These are phyloP conservation scores for Sebastolobus altivelis DNA, from an alignment of 2,797 vertebrate genomes.

Conservation along the genomic window DNA sequence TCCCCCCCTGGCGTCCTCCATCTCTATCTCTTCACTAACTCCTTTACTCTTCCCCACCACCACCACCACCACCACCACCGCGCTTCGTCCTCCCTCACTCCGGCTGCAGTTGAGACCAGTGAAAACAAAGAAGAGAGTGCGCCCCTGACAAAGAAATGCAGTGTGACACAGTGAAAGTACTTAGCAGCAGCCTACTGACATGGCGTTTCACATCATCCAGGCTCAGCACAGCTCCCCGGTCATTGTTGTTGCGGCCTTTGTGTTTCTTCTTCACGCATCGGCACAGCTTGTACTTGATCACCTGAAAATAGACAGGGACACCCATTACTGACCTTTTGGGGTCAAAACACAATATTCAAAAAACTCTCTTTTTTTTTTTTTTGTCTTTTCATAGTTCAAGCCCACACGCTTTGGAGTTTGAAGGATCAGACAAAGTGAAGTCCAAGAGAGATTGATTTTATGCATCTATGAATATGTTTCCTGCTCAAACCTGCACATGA, in stretches of 20 bases:
- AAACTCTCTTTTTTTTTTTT: neutral
- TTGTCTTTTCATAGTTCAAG: neutral
- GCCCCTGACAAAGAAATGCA: constrained; percentile 44
- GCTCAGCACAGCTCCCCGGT: constrained; percentile 95
- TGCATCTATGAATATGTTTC: constrained; percentile 32
- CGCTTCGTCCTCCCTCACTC: constrained; percentile 9
- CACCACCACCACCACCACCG: neutral
- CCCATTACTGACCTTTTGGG: constrained; percentile 15
- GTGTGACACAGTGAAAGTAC: constrained; percentile 56
- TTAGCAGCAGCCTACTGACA: constrained; percentile 85
- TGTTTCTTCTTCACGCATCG: constrained; percentile 92
- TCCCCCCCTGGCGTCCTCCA: constrained; percentile 22
- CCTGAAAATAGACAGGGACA: constrained; percentile 80
- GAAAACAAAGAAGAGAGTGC: constrained; percentile 42
- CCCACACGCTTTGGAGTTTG: neutral
- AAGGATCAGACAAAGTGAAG: constrained; percentile 13
- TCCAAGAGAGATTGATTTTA: constrained; percentile 51
- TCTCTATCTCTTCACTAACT: constrained; percentile 29
- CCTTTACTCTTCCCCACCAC: constrained; percentile 21
- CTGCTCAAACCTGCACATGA: constrained; percentile 22
- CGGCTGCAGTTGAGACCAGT: neutral
- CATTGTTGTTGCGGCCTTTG: constrained; percentile 94
- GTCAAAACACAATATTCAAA: constrained; percentile 8
- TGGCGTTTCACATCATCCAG: constrained; percentile 98
- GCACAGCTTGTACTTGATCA: constrained; percentile 96